A percentile compares a stretch with the other conserved stretches of the same genome.
Evolutionary conservation across 2,797 vertebrate species (phyloP).

Genomic region (Ciconia nigra): DNA sequence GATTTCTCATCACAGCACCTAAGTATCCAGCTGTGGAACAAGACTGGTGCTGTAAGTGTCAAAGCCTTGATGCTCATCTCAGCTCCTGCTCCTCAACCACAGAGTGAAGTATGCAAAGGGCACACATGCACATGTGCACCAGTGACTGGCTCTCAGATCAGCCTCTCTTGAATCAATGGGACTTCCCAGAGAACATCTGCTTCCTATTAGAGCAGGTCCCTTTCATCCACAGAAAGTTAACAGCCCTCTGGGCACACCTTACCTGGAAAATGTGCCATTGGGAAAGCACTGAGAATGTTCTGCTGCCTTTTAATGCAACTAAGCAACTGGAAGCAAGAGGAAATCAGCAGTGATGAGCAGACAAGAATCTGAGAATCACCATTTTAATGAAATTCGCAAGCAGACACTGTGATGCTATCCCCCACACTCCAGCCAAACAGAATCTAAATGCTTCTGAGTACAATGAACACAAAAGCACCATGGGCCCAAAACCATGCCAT

Average conservation of each 20-base stretch:
- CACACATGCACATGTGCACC: not conserved
- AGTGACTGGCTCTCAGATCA: not conserved
- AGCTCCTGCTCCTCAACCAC: not conserved
- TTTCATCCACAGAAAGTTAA: not conserved
- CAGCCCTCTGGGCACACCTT: not conserved
- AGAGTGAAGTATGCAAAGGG: not conserved
- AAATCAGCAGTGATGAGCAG: not conserved
- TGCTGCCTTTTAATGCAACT: not conserved
- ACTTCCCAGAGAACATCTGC: not conserved
- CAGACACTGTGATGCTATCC: not conserved
- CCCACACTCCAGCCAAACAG: not conserved
- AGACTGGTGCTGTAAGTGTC: accelerated
- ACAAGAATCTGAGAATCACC: not conserved
- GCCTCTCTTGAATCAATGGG: not conserved
- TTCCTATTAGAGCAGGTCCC: not conserved
- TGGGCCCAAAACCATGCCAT: not conserved
- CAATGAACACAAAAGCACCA: not conserved
- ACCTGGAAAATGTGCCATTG: not conserved
- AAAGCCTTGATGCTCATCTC: not conserved
- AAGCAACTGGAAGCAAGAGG: not conserved
- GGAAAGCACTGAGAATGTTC: not conserved
- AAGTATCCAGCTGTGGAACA: not conserved
- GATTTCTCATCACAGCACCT: not conserved
- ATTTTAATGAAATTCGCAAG: not conserved
- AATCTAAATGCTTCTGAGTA: not conserved